Conservation (phyloP, 2,888 invertebrate genomes). For the Campoplex capitator region DNA sequence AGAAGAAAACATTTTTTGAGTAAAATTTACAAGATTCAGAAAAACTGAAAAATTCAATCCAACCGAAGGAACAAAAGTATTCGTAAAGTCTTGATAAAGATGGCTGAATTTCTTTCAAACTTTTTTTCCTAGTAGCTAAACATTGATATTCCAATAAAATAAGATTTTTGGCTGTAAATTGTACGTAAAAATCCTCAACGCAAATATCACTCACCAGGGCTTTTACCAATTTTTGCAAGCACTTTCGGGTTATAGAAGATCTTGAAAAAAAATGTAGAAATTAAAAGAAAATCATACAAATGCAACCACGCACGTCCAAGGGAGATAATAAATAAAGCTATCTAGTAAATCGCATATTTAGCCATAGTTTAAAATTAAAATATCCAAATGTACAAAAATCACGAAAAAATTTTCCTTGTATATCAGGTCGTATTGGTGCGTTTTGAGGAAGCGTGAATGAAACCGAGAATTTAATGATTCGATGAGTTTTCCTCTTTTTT, state of each 20-base stretch:
- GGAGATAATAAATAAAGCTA: slow-evolving; percentile 66
- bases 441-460: slow-evolving; percentile 38
- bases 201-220: slow-evolving; percentile 52
- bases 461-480: slow-evolving; percentile 1
- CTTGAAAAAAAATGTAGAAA: slow-evolving; percentile 8
- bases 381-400: slow-evolving; percentile 67
- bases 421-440: slow-evolving; percentile 55
- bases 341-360: slow-evolving; percentile 60
- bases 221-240: slow-evolving; percentile 64
- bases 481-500: slow-evolving; percentile 13
- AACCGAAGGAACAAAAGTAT: neutral
- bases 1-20: neutral
- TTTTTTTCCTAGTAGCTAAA: neutral
- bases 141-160: neutral
- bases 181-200: neutral
- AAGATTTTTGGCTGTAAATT: neutral
- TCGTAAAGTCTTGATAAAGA: neutral
- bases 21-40: no score
- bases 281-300: slow-evolving; percentile 52
- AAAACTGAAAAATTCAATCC: neutral
- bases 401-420: slow-evolving; percentile 51
- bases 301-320: slow-evolving; percentile 73
- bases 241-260: slow-evolving; percentile 49
- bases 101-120: neutral
- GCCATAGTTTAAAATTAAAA: slow-evolving; percentile 53